phyloP scores from a whole-genome alignment of 2,888 invertebrate species.

The Crocallis elinguaria region DNA sequence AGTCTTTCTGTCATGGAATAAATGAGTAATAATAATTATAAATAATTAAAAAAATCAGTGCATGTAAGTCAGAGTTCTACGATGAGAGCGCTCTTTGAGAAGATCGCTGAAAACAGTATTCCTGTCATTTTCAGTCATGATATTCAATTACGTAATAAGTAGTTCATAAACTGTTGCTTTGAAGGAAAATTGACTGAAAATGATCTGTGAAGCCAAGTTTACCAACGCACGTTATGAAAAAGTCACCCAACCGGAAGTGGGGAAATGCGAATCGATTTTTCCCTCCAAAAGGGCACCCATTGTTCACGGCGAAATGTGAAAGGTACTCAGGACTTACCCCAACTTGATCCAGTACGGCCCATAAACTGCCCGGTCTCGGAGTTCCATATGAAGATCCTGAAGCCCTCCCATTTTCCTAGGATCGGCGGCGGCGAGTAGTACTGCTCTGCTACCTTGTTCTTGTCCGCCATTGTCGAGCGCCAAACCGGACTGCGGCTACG shows the following conservation, averaged over 20 bases:
- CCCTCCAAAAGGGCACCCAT: conserved; percentile 58
- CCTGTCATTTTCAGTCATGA: conserved; percentile 20
- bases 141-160: conserved; percentile 34
- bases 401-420: conserved; percentile 93
- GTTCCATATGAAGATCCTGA: conserved; percentile 95
- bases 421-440: conserved; percentile 92
- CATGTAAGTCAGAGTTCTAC: too few relatives aligned
- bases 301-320: conserved; percentile 8
- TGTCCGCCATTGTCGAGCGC: conserved; percentile 89
- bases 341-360: conserved; percentile 95
- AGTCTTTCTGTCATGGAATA: too few relatives aligned
- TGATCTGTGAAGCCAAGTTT: background rate
- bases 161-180: conserved; percentile 6
- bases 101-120: too few relatives aligned
- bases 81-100: too few relatives aligned
- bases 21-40: too few relatives aligned
- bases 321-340: conserved; percentile 91
- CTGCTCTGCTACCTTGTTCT: conserved; percentile 88
- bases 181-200: background rate
- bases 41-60: too few relatives aligned
- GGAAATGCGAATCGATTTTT: conserved; percentile 46
- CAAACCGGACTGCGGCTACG: conserved; percentile 74
- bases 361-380: conserved; percentile 95
- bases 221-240: background rate
- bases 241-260: background rate